Base-by-base conservation (phyloP, 2,113 vertebrate genomes). In the Oreochromis niloticus region DNA sequence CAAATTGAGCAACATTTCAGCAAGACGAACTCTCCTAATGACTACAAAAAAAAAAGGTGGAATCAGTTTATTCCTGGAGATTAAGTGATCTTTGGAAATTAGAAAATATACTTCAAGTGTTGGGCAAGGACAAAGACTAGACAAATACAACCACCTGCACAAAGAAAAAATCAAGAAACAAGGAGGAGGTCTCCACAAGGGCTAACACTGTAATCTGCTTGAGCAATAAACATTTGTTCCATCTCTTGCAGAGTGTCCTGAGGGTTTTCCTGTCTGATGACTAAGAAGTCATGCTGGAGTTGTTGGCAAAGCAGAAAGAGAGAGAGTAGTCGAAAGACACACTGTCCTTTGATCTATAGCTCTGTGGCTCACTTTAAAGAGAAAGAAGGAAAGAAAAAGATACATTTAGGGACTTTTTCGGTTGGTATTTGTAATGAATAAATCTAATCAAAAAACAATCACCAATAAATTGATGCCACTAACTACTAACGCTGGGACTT, bases 191-290 rank as follows among this genome's bases (percentile, higher is more conserved):
- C 85, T 85, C 32, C n/a, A 63, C 75, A 75, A 61, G 82, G 63
- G 30, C 54, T 56, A 34, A 32, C 81, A 61, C 75, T 48, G 55
- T 59, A 87, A 93, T 89, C 73, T 57, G 52, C 81, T 84, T 80
- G 83, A 85, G 88, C 79, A 83, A 82, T 75, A 94, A 86, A 90
- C 61, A 84, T 91, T 92, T 93, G 88, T 87, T 93, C 80, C 80
- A 81, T 79, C 61, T 90, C 30, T 86, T 8, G 12, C 80, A 48
- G 30, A 39, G 43, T 41, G 71, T 85, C 92, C 90, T 85, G 87
- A 46, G 63, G 89, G 87, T 46, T 54, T 93, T 88, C 63, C 79
- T 85, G 86, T 82, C 78, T 85, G 88, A 91, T 90, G 84, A 91
- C 80, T 75, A 66, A 89, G 48, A 87, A 68, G 41, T 4, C 52